Base-by-base conservation (phyloP, 2,888 invertebrate species). In the Neoaliturus tenellus region DNA sequence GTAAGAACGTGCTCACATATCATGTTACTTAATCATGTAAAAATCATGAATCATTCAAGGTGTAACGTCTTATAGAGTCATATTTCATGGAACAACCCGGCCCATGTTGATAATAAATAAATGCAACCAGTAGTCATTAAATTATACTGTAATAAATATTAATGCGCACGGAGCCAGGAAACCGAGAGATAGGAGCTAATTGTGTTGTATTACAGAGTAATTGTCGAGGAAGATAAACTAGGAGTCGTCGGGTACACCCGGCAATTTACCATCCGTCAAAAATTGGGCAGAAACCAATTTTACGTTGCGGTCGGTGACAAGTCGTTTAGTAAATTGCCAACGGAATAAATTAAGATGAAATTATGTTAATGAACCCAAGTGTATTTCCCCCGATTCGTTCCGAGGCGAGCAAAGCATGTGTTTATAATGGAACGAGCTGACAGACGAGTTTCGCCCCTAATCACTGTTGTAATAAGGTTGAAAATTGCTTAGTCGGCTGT, bases 311-410 rank as follows among this genome's bases (percentile, higher is more conserved):
- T 41, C 44, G 81, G 62, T 81, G 81, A 81, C 81, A 67, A 44
- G 81, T 62, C 48, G 69, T 69, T 81, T 81, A 81, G 80, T 41
- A 41, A 81, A 58, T 81, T 81, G 73, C 73, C 23, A 48, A 81
- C 20, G 67, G 81, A 80, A 81, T 81, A 81, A 81, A 81, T 81
- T 81, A 81, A 81, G 81, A 81, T 44, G 81, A 81, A 81, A 67
- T 81, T 81, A 81, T 81, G 81, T 67, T 81, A 81, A 81, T 81
- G 81, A 81, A 67, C 69, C 6, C 44, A 69, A 67, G 81, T 81
- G 81, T 81, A 81, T 81, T 62, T 81, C 44, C 62, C 81, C 44
- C 67, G 81, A 81, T 81, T 67, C 81, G 81, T 81, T 81, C 81
- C 81, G 81, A 67, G 44, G 69, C 80, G 44, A 28, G 69, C 31